Evolutionary conservation across 2,888 invertebrate species (phyloP), one percentile per base, ranked within the genome.

Genomic region (Acanthopleura granulata): DNA sequence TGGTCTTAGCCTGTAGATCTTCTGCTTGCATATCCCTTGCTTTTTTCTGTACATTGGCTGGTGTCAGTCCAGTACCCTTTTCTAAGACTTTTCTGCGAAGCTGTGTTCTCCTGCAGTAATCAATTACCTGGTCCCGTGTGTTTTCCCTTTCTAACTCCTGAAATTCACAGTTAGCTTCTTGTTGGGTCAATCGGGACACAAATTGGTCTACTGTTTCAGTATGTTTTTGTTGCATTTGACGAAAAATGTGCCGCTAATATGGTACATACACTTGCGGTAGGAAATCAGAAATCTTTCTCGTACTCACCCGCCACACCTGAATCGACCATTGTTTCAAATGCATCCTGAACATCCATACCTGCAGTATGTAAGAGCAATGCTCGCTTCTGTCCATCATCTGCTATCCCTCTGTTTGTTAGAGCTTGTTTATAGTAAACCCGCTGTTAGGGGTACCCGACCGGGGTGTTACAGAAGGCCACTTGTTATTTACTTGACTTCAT

Each of bases 341-440:
- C n/a, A 16, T 75, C 75, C 27, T 75, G 75, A 18, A 75, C 72
- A 18, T 75, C 51, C 29, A 51, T 29, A 14, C 75, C 75, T 11
- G 75, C 72, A 16, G 40, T 51, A 50, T 71, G 75, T 16, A 75
- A 27, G 22, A 75, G 22, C 22, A 75, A n/a, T 4, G 72, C 71
- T 49, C 18, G 22, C 40, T 75, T 71, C 49, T 75, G 72, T n/a
- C 15, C 22, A 22, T 27, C 70, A 18, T 74, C 50, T 57, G 1
- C 49, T 18, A 75, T 49, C 18, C 71, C 75, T 51, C 25, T 50
- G 18, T 49, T 40, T 9, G 18, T 30, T 18, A 75, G 18, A 75
- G n/a, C n/a, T n/a, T n/a, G n/a, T n/a, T n/a, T n/a, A n/a, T n/a
- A n/a, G n/a, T n/a, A n/a, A n/a, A n/a, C n/a, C n/a, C n/a, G n/a